A percentile compares a stretch with the other conserved stretches of the same genome.
Conservation (phyloP, 2,888 invertebrate species). For the Meta bourneti region DNA sequence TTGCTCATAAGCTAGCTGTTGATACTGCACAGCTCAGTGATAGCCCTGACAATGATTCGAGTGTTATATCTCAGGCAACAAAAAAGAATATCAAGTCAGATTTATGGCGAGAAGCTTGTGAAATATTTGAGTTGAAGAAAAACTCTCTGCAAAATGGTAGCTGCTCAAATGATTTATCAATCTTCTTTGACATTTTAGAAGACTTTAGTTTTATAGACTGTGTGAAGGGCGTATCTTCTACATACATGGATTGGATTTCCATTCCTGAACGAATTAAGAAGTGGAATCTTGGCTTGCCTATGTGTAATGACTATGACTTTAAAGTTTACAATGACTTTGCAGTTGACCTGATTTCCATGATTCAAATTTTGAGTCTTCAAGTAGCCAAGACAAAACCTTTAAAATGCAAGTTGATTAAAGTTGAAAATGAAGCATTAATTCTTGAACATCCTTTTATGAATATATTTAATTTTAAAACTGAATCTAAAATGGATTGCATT, state of each 20-base stretch:
- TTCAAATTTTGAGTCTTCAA: conserved; percentile 30
- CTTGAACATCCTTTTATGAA: conserved; percentile 43
- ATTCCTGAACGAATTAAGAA: conserved; percentile 47
- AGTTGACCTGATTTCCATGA: conserved; percentile 40
- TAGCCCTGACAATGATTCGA: not conserved
- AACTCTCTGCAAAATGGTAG: conserved; percentile 38
- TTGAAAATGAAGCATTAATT: not conserved
- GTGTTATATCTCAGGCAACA: not conserved
- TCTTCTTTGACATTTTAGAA: conserved; percentile 39
- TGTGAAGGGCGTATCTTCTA: conserved; percentile 17
- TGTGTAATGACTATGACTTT: conserved; percentile 29
- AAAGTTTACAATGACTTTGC: not conserved
- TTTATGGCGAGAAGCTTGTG: conserved; percentile 64
- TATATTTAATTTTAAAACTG: conserved; percentile 16
- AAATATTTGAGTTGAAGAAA: conserved; percentile 52
- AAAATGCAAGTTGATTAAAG: not conserved
- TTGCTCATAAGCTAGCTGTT: not conserved
- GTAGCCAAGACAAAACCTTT: not conserved
- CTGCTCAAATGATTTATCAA: conserved; percentile 17
- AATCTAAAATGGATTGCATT: conserved; percentile 34
- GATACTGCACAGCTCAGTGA: not conserved
- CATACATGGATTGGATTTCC: conserved; percentile 36
- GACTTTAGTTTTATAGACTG: conserved; percentile 55
- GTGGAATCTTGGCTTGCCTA: conserved; percentile 64
- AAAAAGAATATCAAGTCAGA: not conserved